Conservation (phyloP, 2,888 invertebrate species). For the Phyto melanocephala region DNA sequence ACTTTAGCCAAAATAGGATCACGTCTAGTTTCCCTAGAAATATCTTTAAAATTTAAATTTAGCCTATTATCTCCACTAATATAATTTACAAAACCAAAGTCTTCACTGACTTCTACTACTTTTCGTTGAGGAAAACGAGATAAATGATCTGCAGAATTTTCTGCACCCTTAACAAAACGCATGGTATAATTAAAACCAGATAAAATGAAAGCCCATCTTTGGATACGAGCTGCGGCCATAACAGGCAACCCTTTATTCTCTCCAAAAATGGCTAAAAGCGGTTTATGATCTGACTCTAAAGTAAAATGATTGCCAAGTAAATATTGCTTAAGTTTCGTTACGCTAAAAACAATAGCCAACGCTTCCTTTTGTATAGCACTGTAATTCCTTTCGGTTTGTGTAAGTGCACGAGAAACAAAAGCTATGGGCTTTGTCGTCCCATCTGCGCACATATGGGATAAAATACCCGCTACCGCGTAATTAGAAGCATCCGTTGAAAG, state of each 20-base stretch:
- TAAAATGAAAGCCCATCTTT: conserved; percentile 6
- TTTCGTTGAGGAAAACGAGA: conserved; percentile 16
- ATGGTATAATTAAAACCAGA: conserved; percentile 41
- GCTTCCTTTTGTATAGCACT: conserved; percentile 42
- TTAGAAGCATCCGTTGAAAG: conserved; percentile 66
- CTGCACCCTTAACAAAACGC: conserved; percentile 5
- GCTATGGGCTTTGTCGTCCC: conserved; percentile 56
- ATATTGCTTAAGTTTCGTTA: conserved; percentile 42
- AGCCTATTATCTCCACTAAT: conserved; percentile 22
- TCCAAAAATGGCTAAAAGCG: conserved; percentile 41
- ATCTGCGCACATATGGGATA: neutral
- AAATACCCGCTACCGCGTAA: conserved; percentile 55
- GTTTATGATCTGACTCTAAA: conserved; percentile 39
- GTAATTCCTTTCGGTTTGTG: conserved; percentile 58
- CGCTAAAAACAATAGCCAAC: conserved; percentile 36
- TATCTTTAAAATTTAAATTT: conserved; percentile 35
- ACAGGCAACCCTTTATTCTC: conserved; percentile 41
- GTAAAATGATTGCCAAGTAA: conserved; percentile 36
- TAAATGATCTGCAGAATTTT: conserved; percentile 42
- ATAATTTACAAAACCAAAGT: neutral
- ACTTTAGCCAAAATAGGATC: conserved; percentile 22
- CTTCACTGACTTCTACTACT: neutral
- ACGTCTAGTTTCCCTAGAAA: conserved; percentile 44
- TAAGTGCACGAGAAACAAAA: conserved; percentile 60
- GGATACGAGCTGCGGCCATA: neutral